Conservation (phyloP, 2,113 vertebrate species). For the Saguinus midas region DNA sequence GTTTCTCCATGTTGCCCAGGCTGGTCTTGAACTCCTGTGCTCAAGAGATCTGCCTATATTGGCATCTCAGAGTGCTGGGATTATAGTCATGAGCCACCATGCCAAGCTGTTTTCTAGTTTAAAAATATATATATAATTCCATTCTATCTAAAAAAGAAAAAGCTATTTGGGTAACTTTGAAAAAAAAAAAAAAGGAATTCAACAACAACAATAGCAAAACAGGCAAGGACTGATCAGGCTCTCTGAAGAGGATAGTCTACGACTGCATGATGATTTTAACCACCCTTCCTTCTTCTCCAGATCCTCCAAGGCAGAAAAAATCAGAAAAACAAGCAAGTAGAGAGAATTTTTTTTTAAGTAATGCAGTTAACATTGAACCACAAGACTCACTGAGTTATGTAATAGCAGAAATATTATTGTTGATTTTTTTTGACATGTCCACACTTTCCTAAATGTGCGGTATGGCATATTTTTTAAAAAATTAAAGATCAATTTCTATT, state of each 20-base stretch:
- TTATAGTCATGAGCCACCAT: too few relatives aligned
- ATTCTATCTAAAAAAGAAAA: neutral
- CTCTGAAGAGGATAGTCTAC: neutral
- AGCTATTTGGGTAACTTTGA: neutral
- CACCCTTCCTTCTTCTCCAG: neutral
- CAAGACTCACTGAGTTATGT: neutral
- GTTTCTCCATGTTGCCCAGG: too few relatives aligned
- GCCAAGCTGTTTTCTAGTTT: neutral
- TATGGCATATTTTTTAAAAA: conserved; percentile 46
- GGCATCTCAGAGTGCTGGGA: too few relatives aligned
- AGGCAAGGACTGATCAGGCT: neutral
- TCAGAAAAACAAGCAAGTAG: neutral
- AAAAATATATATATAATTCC: neutral
- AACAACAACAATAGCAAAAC: neutral
- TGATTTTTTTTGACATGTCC: conserved; percentile 40
- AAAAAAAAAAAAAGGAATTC: neutral
- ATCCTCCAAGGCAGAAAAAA: neutral
- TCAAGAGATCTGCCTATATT: too few relatives aligned
- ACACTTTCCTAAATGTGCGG: neutral
- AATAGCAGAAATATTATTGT: neutral
- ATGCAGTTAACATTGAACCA: neutral
- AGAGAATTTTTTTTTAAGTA: neutral
- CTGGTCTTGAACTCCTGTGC: too few relatives aligned
- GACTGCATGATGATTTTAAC: neutral
- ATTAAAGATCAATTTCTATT: conserved; percentile 50